Evolutionary conservation across 2,888 invertebrate genomes (phyloP).

Genomic region (Listrodromus nycthemerus): DNA sequence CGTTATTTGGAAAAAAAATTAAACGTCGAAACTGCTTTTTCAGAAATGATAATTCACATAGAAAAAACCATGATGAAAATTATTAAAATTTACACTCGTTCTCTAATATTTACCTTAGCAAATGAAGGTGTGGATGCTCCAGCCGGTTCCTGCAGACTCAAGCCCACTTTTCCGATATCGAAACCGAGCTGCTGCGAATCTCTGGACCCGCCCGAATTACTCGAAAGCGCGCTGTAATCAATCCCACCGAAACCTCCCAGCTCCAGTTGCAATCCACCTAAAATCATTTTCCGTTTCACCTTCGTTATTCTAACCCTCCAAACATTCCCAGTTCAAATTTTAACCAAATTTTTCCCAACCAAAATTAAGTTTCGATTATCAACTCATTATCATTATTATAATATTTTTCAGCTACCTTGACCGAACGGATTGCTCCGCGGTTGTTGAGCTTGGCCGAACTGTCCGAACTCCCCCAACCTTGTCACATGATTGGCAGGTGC

Average conservation of each 20-base stretch:
- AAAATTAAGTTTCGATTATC: neutral
- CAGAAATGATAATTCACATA: neutral
- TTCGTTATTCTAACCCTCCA: conserved; percentile 12
- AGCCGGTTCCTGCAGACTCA: conserved; percentile 74
- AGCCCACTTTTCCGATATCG: conserved; percentile 75
- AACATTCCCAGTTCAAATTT: neutral
- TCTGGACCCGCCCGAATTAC: conserved; percentile 72
- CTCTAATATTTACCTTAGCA: conserved; percentile 74
- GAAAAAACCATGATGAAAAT: neutral
- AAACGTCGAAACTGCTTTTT: no score
- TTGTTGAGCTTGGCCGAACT: conserved; percentile 49
- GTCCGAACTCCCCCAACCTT: conserved; percentile 49
- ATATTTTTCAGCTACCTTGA: conserved; percentile 43
- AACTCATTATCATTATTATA: neutral
- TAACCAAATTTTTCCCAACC: no score
- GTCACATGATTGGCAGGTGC: neutral
- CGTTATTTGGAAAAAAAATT: no score
- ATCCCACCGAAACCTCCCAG: conserved; percentile 77
- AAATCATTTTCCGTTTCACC: neutral
- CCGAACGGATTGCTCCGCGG: conserved; percentile 40
- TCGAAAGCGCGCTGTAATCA: conserved; percentile 75
- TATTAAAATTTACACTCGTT: neutral
- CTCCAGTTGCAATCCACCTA: conserved; percentile 71
- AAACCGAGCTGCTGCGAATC: conserved; percentile 68
- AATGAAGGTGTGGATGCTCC: conserved; percentile 73